Evolutionary conservation across 2,888 invertebrate genomes (phyloP), one percentile per base, ranked within the genome.

Genomic region (Frankliniella intonsa): DNA sequence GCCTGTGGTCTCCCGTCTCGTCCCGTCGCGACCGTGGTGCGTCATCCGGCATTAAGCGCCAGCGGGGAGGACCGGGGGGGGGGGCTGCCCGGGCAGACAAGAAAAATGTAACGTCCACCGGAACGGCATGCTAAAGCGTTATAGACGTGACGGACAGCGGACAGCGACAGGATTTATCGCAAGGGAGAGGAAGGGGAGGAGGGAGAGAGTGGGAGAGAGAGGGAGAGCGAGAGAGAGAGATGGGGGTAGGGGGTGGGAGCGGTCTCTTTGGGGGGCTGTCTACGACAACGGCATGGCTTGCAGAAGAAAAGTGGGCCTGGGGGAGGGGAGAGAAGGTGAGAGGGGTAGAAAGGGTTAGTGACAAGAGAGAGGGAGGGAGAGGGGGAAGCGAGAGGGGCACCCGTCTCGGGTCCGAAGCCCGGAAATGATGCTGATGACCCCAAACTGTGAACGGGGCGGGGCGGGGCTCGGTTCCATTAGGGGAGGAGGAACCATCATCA

Each of bases 381-480:
- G 55, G 55, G 17, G 55, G 17, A 7, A 5, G 38, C 3, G 38
- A 5, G 38, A 38, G 38, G 38, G 38, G 5, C 38, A 38, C 38
- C 38, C 38, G 38, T 38, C 38, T 38, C 38, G 38, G 38, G 38
- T 38, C 38, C 38, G 38, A 38, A 38, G 19, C 62, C 17, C 62
- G 62, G 62, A 62, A 62, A 62, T 62, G 62, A 62, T 62, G 62
- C 62, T 62, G 62, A 62, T 62, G 62, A 62, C 62, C 62, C n/a
- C 62, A 62, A 38, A 62, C 62, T 62, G 62, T 62, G 62, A 62
- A 62, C 62, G 62, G 55, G 14, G 55, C 3, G 17, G 14, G 5
- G 7, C 55, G 14, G 55, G 55, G 55, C 17, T 14, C 62, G n/a
- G 62, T 62, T 62, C 62, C 62, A 62, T 62, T 62, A 62, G n/a